A percentile compares a stretch with the other conserved stretches of the same genome.
Conservation (phyloP, 2,797 vertebrate genomes). For the Cuculus canorus region DNA sequence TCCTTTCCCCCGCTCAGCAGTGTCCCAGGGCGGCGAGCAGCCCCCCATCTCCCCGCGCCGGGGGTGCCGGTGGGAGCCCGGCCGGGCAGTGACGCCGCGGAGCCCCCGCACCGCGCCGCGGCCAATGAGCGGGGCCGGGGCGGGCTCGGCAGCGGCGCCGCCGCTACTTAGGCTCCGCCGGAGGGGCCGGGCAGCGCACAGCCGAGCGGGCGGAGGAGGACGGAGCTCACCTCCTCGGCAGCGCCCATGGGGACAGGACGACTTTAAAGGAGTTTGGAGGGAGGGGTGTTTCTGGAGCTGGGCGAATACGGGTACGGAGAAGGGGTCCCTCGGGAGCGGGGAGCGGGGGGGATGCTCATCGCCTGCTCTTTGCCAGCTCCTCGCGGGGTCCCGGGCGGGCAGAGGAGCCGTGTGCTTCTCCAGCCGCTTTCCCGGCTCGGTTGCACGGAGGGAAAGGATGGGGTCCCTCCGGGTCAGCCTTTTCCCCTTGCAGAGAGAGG, state of each 20-base stretch:
- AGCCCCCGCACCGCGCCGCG: not conserved
- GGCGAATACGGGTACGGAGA: constrained; percentile 74
- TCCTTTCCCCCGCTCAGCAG: no score
- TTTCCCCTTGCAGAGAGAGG: not conserved
- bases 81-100: not conserved
- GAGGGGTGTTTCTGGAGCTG: constrained; percentile 63
- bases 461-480: not conserved
- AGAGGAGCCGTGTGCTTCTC: not conserved
- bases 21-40: accelerated
- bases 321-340: not conserved
- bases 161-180: constrained; percentile 65
- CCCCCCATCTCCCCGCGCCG: accelerated
- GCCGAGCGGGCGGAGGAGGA: not conserved
- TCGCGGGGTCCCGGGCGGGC: not conserved
- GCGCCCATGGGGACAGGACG: constrained; percentile 77
- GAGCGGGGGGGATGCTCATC: not conserved
- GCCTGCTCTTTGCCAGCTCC: not conserved
- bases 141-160: constrained; percentile 49
- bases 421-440: not conserved
- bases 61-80: not conserved
- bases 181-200: not conserved
- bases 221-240: not conserved
- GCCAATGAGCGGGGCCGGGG: constrained; percentile 72
- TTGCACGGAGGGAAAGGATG: not conserved
- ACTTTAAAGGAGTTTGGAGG: constrained; percentile 79